Percentiles rank a stretch among this genome's conserved stretches.
Conservation (phyloP, 2,797 vertebrate species). For the Pseudopleuronectes americanus region DNA sequence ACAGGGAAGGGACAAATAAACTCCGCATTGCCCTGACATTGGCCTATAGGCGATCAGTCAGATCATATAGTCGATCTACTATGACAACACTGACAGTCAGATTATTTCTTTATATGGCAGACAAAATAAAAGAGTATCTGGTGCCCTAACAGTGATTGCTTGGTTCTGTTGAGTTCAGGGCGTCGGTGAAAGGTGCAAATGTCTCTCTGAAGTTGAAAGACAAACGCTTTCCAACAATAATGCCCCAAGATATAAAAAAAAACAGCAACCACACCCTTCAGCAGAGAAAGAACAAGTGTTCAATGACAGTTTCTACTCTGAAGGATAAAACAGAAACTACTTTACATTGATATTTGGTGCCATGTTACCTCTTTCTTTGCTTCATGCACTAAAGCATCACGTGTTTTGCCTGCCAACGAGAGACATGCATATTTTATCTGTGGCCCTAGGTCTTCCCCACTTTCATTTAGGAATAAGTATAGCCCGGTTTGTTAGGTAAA, state of each 20-base stretch:
- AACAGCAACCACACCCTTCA: slow-evolving; percentile 36
- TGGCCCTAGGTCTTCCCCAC: background rate
- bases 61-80: too few relatives aligned
- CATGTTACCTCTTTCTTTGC: slow-evolving; percentile 1
- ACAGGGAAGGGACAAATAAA: too few relatives aligned
- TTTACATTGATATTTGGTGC: background rate
- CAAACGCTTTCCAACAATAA: background rate
- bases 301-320: background rate
- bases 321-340: background rate
- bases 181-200: background rate
- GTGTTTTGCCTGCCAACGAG: background rate
- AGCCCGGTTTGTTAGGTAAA: slow-evolving; percentile 32
- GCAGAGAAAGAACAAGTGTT: background rate
- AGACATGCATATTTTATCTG: background rate
- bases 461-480: slow-evolving; percentile 23
- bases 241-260: background rate
- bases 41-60: too few relatives aligned
- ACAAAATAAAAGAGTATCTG: background rate
- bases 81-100: too few relatives aligned
- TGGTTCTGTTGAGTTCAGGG: background rate
- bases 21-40: too few relatives aligned
- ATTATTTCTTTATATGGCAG: too few relatives aligned
- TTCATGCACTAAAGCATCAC: background rate
- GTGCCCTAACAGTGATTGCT: too few relatives aligned
- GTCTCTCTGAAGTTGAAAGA: background rate